phyloP scores from a whole-genome alignment of 2,113 vertebrate species.

The Scomber colias region DNA sequence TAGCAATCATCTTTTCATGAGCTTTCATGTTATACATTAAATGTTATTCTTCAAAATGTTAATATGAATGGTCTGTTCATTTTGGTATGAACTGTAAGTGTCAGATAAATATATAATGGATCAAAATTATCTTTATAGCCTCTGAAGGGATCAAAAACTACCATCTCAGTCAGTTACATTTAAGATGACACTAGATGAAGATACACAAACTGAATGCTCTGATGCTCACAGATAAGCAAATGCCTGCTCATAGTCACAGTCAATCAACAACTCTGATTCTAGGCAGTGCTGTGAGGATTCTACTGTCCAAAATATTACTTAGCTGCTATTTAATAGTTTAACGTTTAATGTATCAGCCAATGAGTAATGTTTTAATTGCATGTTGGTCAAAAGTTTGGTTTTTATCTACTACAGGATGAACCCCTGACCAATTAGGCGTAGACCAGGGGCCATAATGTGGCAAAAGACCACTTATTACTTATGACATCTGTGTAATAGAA shows the following conservation, averaged over 20 bases:
- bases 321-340: neutral
- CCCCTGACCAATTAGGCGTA: too few species aligned
- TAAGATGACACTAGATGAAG: neutral
- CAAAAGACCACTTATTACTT: too few species aligned
- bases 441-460: too few species aligned
- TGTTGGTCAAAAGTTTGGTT: too few species aligned
- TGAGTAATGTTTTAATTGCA: neutral
- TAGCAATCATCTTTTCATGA: neutral
- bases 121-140: neutral
- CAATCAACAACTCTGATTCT: conserved; percentile 23
- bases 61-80: neutral
- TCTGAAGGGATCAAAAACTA: neutral
- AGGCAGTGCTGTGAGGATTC: neutral
- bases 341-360: neutral
- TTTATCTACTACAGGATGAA: too few species aligned
- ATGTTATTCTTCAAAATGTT: neutral
- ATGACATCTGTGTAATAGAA: too few species aligned
- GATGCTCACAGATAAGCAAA: conserved; percentile 18
- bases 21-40: neutral
- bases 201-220: neutral
- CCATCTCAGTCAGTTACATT: neutral
- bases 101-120: conserved; percentile 4
- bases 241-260: neutral
- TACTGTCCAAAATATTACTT: neutral
- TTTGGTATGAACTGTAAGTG: neutral